phyloP scores from a whole-genome alignment of 2,113 vertebrate species.

The Aspiorhynchus laticeps region DNA sequence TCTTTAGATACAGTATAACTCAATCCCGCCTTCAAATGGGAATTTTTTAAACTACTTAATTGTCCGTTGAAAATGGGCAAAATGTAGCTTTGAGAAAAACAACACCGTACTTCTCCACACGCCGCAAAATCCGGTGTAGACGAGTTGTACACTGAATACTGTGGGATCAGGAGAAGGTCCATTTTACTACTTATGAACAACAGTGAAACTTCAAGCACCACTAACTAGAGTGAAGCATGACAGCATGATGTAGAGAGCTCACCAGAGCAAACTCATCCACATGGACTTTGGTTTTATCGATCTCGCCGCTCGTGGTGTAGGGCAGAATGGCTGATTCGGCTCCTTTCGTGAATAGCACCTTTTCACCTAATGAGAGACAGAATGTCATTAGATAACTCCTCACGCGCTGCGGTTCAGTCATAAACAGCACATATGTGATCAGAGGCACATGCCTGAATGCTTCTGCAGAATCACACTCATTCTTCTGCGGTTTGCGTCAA shows the following conservation, averaged over 20 bases:
- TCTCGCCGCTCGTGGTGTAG: constrained; percentile 84
- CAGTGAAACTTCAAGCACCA: not conserved
- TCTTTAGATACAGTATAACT: too few relatives aligned
- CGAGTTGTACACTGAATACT: not conserved
- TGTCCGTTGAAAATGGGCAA: too few relatives aligned
- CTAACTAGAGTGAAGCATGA: not conserved
- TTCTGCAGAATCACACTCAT: constrained; percentile 96
- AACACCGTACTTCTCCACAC: not conserved
- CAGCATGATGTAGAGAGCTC: constrained; percentile 57
- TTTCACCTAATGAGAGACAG: constrained; percentile 77
- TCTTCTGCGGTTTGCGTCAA: constrained; percentile 90
- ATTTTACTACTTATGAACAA: not conserved
- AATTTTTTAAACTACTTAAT: too few relatives aligned
- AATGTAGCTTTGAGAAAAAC: too few relatives aligned
- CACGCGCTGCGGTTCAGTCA: too few relatives aligned
- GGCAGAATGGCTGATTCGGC: constrained; percentile 95
- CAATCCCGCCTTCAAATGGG: too few relatives aligned
- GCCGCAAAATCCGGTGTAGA: not conserved
- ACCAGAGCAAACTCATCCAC: constrained; percentile 98
- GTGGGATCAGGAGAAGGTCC: too few relatives aligned
- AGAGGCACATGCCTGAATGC: constrained; percentile 79
- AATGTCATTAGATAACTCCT: not conserved
- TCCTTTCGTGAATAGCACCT: constrained; percentile 93
- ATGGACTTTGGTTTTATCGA: constrained; percentile 92
- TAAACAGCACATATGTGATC: not conserved